Base-by-base conservation (phyloP, 1,140 invertebrate species). In the Tetragnatha versicolor region DNA sequence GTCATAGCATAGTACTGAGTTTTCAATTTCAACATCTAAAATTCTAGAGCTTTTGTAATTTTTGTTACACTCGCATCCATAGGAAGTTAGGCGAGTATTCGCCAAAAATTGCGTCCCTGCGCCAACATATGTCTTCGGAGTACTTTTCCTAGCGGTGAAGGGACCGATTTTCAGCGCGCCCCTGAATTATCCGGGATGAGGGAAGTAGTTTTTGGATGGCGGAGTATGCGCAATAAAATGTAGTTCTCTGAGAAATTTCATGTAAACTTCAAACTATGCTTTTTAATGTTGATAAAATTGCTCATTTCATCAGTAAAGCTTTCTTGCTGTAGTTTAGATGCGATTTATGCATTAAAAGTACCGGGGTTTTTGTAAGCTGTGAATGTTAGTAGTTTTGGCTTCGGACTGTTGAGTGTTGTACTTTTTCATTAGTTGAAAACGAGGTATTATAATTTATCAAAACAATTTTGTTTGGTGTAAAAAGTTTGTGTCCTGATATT, bases 361-460 rank as follows among this genome's bases (percentile, higher is more conserved):
- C 5, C 29, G 27, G 65, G 25, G 37, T 33, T 68, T 45, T 49
- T 55, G 58, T 10, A 39, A 70, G 17, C 65, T 51, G 33, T 33
- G 14, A 10, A 9, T 68, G 42, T 17, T 49, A 73, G n/a, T 37
- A 27, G 9, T 20, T 27, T 35, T 47, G 29, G 47, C 47, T 47
- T 69, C 76, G 76, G 76, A 79, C 76, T 79, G 76, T 79, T 79
- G 76, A 79, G 63, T 79, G 76, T 78, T 73, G 55, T 77, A 77
- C 63, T 81, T 81, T 78, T 76, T 69, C 39, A 58, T 68, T 69
- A 69, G 61, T 79, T 65, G 45, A 61, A 22, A 42, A 45, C 33
- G 65, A 66, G 14, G 37, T 33, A 25, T 45, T 35, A 60, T 27
- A 60, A n/a, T 45, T 20, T 66, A 42, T 35, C 7, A 29, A 29